phyloP scores from a whole-genome alignment of 2,797 vertebrate species.

The Coregonus sp. region DNA sequence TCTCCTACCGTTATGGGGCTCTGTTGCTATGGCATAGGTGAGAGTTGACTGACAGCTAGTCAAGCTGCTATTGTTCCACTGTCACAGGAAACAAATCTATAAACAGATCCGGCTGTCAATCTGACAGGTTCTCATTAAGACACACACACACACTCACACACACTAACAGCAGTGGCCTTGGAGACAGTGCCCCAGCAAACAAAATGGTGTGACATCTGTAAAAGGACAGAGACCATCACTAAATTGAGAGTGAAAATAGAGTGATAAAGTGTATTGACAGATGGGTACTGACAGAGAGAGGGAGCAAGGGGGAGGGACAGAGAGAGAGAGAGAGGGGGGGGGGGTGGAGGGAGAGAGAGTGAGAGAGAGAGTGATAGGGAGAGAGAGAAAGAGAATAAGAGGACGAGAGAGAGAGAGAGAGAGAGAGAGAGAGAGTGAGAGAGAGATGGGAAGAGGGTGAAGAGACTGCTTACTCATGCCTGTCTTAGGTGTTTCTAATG shows the following conservation, averaged over 20 bases:
- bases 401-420: slow-evolving; percentile 6
- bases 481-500: slow-evolving; percentile 62
- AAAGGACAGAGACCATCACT: neutral
- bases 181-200: neutral
- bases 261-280: slow-evolving; percentile 25
- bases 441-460: slow-evolving; percentile 25
- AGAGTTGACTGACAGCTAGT: slow-evolving; percentile 41
- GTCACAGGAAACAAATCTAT: slow-evolving; percentile 43
- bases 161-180: neutral
- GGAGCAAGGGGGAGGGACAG: no score
- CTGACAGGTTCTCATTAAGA: slow-evolving; percentile 9
- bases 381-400: slow-evolving; percentile 36
- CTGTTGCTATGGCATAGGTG: slow-evolving; percentile 34
- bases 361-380: neutral
- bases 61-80: slow-evolving; percentile 38
- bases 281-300: neutral
- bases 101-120: slow-evolving; percentile 29
- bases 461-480: slow-evolving; percentile 62
- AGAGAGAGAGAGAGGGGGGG: neutral
- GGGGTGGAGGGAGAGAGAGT: no score
- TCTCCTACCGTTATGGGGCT: slow-evolving; percentile 23
- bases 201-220: slow-evolving; percentile 6
- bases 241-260: neutral
- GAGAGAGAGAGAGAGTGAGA: slow-evolving; percentile 3
- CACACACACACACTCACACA: neutral